Percentiles rank a stretch among this genome's conserved stretches.
Evolutionary conservation across 2,113 vertebrate species (phyloP).

Genomic region (Natator depressus): DNA sequence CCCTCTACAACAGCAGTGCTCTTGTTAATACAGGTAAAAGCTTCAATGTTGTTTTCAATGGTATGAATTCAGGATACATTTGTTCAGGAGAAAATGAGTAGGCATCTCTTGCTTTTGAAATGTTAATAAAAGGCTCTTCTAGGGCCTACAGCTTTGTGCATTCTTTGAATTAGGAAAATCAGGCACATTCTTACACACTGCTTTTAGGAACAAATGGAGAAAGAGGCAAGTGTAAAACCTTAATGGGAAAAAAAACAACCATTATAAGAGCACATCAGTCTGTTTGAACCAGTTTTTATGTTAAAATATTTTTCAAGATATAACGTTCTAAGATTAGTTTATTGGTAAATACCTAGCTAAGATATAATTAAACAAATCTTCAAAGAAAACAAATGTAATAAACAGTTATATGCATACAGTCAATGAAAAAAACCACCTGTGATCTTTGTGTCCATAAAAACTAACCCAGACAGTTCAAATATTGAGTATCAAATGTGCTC

Average conservation of each 20-base stretch:
- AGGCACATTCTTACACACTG: neutral
- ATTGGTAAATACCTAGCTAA: neutral
- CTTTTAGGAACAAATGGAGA: neutral
- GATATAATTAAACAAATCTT: neutral
- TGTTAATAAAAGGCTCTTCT: neutral
- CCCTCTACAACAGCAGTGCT: conserved; percentile 97
- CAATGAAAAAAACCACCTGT: neutral
- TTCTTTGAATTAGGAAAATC: neutral
- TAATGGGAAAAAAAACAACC: neutral
- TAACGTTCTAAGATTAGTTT: neutral
- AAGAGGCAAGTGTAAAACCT: neutral
- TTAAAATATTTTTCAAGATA: neutral
- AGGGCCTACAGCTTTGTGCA: neutral
- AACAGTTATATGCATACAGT: neutral
- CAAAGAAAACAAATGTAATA: neutral
- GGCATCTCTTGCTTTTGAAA: neutral
- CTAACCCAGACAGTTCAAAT: neutral
- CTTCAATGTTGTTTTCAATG: neutral
- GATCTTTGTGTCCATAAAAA: neutral
- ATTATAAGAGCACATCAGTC: neutral
- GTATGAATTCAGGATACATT: neutral
- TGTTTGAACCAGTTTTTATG: neutral
- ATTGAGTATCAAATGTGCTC: neutral
- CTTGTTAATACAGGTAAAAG: conserved; percentile 95
- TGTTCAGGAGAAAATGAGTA: neutral